Percentiles rank a stretch among this genome's conserved stretches.
Evolutionary conservation across 2,113 vertebrate species (phyloP).

Genomic region (Potamarius usumacintae): DNA sequence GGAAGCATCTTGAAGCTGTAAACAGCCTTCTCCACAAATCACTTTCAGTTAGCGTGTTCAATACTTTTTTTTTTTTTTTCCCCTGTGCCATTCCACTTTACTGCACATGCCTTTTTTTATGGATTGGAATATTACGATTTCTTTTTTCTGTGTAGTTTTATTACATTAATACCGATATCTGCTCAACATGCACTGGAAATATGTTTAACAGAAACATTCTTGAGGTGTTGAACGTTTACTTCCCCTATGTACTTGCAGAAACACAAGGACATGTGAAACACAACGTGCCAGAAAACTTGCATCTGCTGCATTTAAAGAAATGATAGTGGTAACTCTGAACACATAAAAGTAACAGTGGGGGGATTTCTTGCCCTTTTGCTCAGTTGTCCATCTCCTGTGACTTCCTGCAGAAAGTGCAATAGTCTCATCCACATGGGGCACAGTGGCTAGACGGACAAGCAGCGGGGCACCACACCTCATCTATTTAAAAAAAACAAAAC

Average conservation of each 20-base stretch:
- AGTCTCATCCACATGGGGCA: background rate
- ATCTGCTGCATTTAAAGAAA: background rate
- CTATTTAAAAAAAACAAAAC: background rate
- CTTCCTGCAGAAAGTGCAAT: background rate
- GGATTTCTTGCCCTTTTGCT: background rate
- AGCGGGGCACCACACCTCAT: conserved; percentile 6
- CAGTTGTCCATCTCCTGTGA: conserved; percentile 3
- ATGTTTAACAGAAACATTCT: too few species aligned
- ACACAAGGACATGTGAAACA: background rate
- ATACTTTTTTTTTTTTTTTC: too few species aligned
- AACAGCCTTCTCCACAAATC: too few species aligned
- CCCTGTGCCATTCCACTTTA: too few species aligned
- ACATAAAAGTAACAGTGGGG: background rate
- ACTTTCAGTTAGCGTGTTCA: too few species aligned
- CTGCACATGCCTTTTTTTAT: too few species aligned
- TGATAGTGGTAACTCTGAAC: background rate
- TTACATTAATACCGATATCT: too few species aligned
- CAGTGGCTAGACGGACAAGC: conserved; percentile 4
- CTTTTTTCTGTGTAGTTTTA: too few species aligned
- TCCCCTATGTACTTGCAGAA: background rate
- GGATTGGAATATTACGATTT: too few species aligned
- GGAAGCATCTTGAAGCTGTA: too few species aligned
- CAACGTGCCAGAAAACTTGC: background rate
- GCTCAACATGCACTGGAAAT: too few species aligned
- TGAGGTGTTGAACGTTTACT: too few species aligned